These are phyloP conservation scores for Cassiopea andromeda DNA, from an alignment of 30 jellyfish, hydroid and myxozoan species.

Conservation along the genomic window DNA sequence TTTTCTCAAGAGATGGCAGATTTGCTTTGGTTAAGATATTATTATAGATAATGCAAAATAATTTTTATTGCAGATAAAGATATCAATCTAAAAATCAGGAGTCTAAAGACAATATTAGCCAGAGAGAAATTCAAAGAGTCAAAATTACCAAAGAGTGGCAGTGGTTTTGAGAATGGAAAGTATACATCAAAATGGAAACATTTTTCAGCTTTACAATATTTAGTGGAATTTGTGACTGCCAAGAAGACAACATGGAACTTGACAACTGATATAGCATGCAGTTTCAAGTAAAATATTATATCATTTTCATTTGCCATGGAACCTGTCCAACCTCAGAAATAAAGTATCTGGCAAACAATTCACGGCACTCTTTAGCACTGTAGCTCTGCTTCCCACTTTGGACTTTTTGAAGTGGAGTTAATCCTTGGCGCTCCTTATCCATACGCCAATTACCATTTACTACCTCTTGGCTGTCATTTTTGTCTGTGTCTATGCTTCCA, in stretches of 20 bases:
- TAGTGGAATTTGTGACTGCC: slow-evolving; percentile 6
- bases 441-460: slow-evolving; percentile 14
- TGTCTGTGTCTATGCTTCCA: slow-evolving; percentile 4
- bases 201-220: background rate
- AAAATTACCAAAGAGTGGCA: slow-evolving; percentile 20
- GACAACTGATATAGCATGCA: background rate
- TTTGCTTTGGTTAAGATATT: background rate
- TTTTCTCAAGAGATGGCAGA: background rate
- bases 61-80: slow-evolving; percentile 6
- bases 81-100: background rate
- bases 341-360: slow-evolving; percentile 9
- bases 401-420: slow-evolving; percentile 11
- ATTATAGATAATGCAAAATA: background rate
- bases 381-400: slow-evolving; percentile 24
- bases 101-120: background rate
- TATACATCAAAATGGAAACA: slow-evolving; percentile 13
- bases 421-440: slow-evolving; percentile 14
- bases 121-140: slow-evolving; percentile 21
- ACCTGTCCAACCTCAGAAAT: slow-evolving; percentile 18
- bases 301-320: slow-evolving; percentile 28
- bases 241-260: slow-evolving; percentile 14
- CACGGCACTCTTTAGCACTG: slow-evolving; percentile 21
- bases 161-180: slow-evolving; percentile 27
- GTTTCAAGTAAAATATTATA: background rate
- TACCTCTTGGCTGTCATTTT: slow-evolving; percentile 1